Base-by-base conservation (phyloP, 2,113 vertebrate species). In the Caloenas nicobarica region DNA sequence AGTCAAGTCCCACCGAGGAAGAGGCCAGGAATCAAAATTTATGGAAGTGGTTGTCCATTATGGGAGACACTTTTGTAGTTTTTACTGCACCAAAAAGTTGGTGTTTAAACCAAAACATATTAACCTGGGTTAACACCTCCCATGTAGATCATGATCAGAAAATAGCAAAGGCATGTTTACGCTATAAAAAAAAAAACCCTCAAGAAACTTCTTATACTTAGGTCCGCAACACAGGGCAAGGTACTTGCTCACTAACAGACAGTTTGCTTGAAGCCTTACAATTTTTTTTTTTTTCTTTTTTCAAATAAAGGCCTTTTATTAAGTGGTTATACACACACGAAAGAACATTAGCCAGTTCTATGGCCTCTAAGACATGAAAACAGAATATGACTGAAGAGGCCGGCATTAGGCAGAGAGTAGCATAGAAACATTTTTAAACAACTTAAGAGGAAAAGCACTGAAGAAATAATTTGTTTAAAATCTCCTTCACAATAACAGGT, bases 101-200 rank as follows among this genome's bases (percentile, higher is more conserved):
- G 77, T 12, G 8, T 68, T 91, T 34, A 24, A 71, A 80, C 80
- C 72, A 18, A 74, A 94, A 60, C 0, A 4, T 36, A 42, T 40
- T 40, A 68, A 88, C 33, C 44, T 44, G 53, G 42, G 50, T 46
- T 60, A 42, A 51, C 38, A n/a, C 23, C 16, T 33, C 46, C n/a
- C 44, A 77, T 3, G 6, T 10, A 82, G 38, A 64, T 16, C 38
- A 34, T 8, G 15, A 74, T 38, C 69, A 84, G 29, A 77, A 83
- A 24, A 81, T 16, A 57, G 80, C 61, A 86, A 91, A 95, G 88
- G 84, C 88, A 94, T 96, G 93, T 96, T 95, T 96, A 96, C 81
- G 57, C 96, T 91, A 94, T 94, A 70, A 86, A 92, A 79, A 91
- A 50, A 21, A 46, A 46, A 46, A 21, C 29, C 65, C 69, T 58